Conservation (phyloP, 2,888 invertebrate species). For the Mellilla xanthometata region DNA sequence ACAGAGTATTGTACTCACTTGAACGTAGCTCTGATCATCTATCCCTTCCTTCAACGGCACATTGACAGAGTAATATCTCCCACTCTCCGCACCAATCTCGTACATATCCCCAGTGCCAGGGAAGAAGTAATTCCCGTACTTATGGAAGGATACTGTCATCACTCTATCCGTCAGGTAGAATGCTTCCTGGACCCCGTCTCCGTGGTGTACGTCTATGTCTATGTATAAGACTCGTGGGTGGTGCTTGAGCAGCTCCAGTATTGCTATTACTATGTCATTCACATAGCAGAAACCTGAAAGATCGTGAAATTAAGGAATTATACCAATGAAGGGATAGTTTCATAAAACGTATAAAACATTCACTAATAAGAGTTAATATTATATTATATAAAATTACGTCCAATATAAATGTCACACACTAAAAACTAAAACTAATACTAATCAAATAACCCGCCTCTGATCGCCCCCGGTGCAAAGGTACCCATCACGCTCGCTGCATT, state of each 20-base stretch:
- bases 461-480: too few species aligned
- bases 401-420: too few species aligned
- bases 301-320: too few species aligned
- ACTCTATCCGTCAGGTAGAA: constrained; percentile 98
- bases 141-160: constrained; percentile 99
- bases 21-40: constrained; percentile 95
- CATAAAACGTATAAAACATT: too few species aligned
- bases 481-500: too few species aligned
- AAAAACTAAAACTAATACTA: too few species aligned
- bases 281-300: constrained; percentile 97
- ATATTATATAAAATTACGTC: too few species aligned
- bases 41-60: constrained; percentile 99
- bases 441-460: too few species aligned
- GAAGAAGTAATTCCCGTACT: constrained; percentile 98
- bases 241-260: constrained; percentile 96
- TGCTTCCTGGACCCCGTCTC: constrained; percentile 98
- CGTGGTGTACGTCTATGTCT: constrained; percentile 99
- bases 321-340: too few species aligned
- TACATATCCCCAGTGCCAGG: constrained; percentile 99
- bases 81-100: constrained; percentile 97
- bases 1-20: constrained; percentile 67
- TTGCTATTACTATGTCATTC: constrained; percentile 99
- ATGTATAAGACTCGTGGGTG: constrained; percentile 98
- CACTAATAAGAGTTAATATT: too few species aligned
- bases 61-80: constrained; percentile 98